phyloP scores from a whole-genome alignment of 2,797 vertebrate species.

The Darevskia nairensis region DNA sequence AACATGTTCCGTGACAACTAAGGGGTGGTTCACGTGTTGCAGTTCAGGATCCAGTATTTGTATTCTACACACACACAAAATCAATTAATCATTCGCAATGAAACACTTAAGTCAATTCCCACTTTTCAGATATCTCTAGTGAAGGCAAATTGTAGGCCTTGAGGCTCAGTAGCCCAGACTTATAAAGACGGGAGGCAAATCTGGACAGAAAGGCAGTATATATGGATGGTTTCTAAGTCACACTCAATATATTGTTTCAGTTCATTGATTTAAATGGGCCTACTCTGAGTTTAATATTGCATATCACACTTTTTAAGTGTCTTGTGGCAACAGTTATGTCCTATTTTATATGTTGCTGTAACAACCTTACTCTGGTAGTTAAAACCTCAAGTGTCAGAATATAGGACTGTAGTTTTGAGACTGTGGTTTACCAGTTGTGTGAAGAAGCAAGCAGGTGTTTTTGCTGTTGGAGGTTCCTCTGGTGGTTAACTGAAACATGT shows the following conservation, averaged over 20 bases:
- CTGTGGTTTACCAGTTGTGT: neutral
- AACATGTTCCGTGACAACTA: conserved; percentile 45
- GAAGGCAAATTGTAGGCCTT: neutral
- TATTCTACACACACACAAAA: neutral
- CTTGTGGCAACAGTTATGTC: neutral
- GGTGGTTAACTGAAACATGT: neutral
- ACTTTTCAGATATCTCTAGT: neutral
- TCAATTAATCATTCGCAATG: neutral
- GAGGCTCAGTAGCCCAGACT: neutral
- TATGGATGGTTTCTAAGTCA: too few species aligned
- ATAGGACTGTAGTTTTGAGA: neutral
- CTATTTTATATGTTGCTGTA: neutral
- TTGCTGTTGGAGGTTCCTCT: neutral
- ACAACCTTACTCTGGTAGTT: neutral
- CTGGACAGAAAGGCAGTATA: neutral
- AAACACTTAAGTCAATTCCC: neutral
- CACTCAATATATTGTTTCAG: too few species aligned
- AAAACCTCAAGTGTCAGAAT: neutral
- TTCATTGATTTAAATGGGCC: too few species aligned
- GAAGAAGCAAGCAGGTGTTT: neutral
- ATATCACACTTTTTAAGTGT: too few species aligned
- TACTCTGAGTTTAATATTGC: too few species aligned
- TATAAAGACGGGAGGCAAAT: neutral
- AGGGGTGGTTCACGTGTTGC: conserved; percentile 9
- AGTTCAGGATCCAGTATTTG: neutral